Evolutionary conservation across 2,888 invertebrate species (phyloP).

Genomic region (Microctonus aethiopoides): DNA sequence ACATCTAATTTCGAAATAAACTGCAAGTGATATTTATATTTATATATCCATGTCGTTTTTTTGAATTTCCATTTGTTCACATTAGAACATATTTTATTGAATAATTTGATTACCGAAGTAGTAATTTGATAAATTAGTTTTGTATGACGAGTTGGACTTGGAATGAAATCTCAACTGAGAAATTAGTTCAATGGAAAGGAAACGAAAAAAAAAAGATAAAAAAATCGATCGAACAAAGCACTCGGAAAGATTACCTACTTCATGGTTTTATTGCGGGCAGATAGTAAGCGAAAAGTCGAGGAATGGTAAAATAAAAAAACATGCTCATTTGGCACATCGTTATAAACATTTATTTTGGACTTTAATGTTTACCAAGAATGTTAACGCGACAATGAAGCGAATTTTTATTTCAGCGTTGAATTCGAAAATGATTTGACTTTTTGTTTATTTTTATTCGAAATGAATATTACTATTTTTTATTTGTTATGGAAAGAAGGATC

Average conservation of each 20-base stretch:
- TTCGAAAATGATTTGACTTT: background rate
- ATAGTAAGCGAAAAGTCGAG: slow-evolving; percentile 17
- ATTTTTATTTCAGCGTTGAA: background rate
- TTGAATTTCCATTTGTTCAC: too few relatives aligned
- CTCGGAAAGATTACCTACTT: slow-evolving; percentile 41
- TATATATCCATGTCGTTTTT: too few relatives aligned
- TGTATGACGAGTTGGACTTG: background rate
- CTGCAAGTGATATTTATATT: too few relatives aligned
- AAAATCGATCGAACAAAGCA: slow-evolving; percentile 36
- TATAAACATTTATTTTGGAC: background rate
- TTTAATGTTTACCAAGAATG: background rate
- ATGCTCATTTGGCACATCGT: slow-evolving; percentile 16
- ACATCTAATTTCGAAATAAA: too few relatives aligned
- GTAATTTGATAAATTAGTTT: background rate
- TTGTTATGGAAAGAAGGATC: too few relatives aligned
- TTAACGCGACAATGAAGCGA: background rate
- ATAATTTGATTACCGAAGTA: background rate
- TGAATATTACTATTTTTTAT: background rate
- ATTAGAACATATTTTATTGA: background rate
- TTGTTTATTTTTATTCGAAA: background rate
- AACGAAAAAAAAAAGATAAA: background rate
- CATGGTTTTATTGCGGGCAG: slow-evolving; percentile 10
- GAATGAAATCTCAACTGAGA: background rate
- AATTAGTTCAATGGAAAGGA: background rate
- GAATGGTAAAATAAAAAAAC: background rate